Evolutionary conservation across 2,113 vertebrate genomes (phyloP), one percentile per base, ranked within the genome.

Genomic region (Carettochelys insculpta): DNA sequence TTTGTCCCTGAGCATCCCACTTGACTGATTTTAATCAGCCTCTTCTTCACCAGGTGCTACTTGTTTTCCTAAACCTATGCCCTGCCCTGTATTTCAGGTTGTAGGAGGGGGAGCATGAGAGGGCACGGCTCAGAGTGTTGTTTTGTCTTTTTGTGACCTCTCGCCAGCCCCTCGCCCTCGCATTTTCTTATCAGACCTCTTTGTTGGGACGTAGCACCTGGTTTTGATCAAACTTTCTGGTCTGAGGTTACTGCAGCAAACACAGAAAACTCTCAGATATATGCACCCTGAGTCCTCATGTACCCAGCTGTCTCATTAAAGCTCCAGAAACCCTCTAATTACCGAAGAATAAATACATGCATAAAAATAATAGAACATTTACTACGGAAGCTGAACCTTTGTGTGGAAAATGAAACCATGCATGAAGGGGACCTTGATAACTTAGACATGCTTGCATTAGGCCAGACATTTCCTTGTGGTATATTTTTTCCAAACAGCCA

Each of bases 171-270:
- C 34, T 65, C 92, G 24, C 4, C 3, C 0, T 0, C 11, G 43
- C 53, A 78, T 65, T 56, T 52, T 85, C 87, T 79, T 76, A 61
- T 51, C 38, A 3, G 2, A 68, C 5, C 71, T 81, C 27, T 82
- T 84, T 68, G 12, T 82, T 27, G 48, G 47, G 71, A 58, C 75
- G 38, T 34, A 82, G 27, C 58, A 82, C 34, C 8, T 86, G 78
- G 29, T 78, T 94, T 89, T 20, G 34, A 80, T 84, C 78, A 75
- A 52, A 86, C 22, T 8, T 91, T 56, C 78, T 91, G 48, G 31
- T 1, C 0, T 29, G 68, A 90, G 4, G 17, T 54, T 7, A 5
- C n/a, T 43, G 20, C 3, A 89, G 10, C 50, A 78, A 88, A 92
- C 27, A 68, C 11, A 51, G 71, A 38, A 56, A 16, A 20, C 7